Conservation (phyloP, 2,888 invertebrate species). For the Hydroisotoma schaefferi region DNA sequence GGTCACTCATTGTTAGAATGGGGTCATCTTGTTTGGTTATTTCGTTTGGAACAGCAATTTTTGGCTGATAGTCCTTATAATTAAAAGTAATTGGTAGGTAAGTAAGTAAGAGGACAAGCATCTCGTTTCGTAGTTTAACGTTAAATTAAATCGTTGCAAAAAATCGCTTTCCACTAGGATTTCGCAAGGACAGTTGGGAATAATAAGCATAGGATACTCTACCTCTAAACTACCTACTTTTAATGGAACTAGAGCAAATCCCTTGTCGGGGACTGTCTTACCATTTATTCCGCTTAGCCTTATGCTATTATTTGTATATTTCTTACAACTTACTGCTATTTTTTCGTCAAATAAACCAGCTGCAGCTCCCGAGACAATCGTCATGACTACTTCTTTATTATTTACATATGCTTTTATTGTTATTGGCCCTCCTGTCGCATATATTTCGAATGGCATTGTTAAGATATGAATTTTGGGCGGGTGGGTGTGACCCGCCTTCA, state of each 20-base stretch:
- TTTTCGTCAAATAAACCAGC: slow-evolving; percentile 1
- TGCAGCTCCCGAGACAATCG: slow-evolving; percentile 5
- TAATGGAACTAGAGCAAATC: slow-evolving; percentile 4
- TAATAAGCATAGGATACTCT: background rate
- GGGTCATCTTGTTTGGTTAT: too few species aligned
- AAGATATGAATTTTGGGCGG: background rate
- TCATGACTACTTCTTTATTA: background rate
- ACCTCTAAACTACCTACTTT: background rate
- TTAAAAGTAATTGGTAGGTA: background rate
- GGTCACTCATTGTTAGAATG: too few species aligned
- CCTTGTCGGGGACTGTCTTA: background rate
- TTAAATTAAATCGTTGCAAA: background rate
- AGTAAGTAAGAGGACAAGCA: background rate
- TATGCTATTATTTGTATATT: background rate
- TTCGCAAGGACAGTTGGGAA: background rate
- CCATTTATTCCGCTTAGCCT: slow-evolving; percentile 3
- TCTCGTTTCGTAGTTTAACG: background rate
- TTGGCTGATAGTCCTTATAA: background rate
- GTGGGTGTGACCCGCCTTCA: background rate
- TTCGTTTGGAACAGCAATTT: too few species aligned
- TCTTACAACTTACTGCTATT: background rate
- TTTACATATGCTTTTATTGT: background rate
- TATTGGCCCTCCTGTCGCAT: slow-evolving; percentile 4
- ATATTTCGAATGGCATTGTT: background rate
- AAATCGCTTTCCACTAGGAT: slow-evolving; percentile 7